These are phyloP conservation scores for Chromobotia macracanthus DNA, from an alignment of 2,797 vertebrate genomes.

Conservation along the genomic window DNA sequence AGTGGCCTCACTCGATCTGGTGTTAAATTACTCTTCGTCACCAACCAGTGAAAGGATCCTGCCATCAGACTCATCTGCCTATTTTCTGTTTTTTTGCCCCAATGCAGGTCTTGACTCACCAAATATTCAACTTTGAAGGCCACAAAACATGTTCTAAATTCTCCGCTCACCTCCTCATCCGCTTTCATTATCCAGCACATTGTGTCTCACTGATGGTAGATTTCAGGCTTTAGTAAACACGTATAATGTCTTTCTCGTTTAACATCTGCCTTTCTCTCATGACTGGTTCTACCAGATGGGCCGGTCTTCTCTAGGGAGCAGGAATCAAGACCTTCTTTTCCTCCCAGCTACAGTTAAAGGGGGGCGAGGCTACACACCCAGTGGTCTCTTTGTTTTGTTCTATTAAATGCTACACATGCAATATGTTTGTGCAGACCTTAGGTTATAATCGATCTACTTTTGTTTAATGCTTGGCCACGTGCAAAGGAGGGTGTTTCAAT, in stretches of 20 bases:
- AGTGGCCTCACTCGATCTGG: constrained; percentile 51
- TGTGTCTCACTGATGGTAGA: constrained; percentile 43
- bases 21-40: constrained; percentile 35
- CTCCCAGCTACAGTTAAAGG: constrained; percentile 29
- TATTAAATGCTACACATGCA: not conserved
- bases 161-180: not conserved
- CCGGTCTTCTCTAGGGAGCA: constrained; percentile 45
- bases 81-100: constrained; percentile 9
- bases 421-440: not conserved
- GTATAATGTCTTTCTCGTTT: constrained; percentile 30
- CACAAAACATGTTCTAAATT: constrained; percentile 21
- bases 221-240: constrained; percentile 45
- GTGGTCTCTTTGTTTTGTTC: constrained; percentile 5
- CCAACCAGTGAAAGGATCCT: not conserved
- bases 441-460: not conserved
- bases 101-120: constrained; percentile 4
- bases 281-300: constrained; percentile 59
- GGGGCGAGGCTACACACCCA: constrained; percentile 25
- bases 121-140: not conserved
- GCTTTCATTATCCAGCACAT: constrained; percentile 10
- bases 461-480: not conserved
- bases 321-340: constrained; percentile 31
- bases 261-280: constrained; percentile 8
- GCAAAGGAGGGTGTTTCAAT: not conserved
- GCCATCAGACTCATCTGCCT: not conserved